phyloP scores from a whole-genome alignment of 2,113 vertebrate species.

The Heterotis niloticus region DNA sequence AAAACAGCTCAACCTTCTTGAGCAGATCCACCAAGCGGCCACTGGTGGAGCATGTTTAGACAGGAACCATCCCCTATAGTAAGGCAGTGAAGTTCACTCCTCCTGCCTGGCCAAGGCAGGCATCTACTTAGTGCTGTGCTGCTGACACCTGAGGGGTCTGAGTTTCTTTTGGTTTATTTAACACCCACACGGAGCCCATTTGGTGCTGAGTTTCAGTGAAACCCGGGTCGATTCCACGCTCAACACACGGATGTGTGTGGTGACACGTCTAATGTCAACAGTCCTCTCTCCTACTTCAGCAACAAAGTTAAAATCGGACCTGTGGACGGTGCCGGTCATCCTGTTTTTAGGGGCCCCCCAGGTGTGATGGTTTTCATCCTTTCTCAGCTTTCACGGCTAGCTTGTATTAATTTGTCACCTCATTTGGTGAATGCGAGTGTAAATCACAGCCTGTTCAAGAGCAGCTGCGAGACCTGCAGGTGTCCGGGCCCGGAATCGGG shows the following conservation, averaged over 20 bases:
- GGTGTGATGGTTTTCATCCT: too few species aligned
- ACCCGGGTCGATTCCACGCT: not conserved
- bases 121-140: too few species aligned
- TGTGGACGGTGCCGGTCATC: too few species aligned
- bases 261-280: not conserved
- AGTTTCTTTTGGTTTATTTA: constrained; percentile 21
- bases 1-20: too few species aligned
- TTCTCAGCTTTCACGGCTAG: too few species aligned
- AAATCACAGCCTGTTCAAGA: too few species aligned
- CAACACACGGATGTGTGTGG: not conserved
- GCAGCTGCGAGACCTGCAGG: not conserved
- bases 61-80: not conserved
- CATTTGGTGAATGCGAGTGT: too few species aligned
- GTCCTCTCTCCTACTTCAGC: not conserved
- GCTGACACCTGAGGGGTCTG: not conserved
- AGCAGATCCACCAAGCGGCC: not conserved
- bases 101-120: too few species aligned
- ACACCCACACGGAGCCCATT: not conserved
- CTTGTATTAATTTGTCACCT: too few species aligned
- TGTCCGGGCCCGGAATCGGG: not conserved
- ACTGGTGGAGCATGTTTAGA: not conserved
- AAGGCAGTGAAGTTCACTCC: not conserved
- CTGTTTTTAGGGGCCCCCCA: too few species aligned
- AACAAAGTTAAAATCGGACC: too few species aligned
- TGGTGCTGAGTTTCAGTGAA: not conserved